Conservation (phyloP, 2,888 invertebrate species). For the Xylota sylvarum region DNA sequence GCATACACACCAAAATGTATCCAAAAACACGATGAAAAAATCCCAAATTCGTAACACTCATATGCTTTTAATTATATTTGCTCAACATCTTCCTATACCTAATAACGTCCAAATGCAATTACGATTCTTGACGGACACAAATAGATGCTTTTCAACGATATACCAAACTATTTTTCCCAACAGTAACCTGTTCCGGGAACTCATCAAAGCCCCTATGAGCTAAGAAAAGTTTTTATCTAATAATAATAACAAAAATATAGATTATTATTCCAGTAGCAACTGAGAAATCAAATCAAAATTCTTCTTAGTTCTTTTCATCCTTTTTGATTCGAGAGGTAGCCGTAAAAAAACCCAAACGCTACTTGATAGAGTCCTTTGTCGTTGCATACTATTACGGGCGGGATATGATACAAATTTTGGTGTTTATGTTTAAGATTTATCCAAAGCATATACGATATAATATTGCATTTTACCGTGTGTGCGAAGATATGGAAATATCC, state of each 20-base stretch:
- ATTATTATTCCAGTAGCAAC: neutral
- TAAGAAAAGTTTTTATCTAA: neutral
- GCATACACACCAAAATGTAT: too few species aligned
- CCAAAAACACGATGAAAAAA: too few species aligned
- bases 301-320: neutral
- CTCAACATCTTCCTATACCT: too few species aligned
- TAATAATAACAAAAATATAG: slow-evolving; percentile 1
- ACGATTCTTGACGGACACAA: neutral
- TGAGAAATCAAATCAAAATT: neutral
- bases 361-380: neutral
- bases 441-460: neutral
- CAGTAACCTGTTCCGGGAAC: neutral
- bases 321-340: neutral
- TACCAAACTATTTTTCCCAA: neutral
- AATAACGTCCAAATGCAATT: neutral
- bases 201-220: neutral
- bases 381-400: neutral
- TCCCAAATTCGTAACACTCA: too few species aligned
- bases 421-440: neutral
- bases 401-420: neutral
- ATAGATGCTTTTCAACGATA: neutral
- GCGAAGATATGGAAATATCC: neutral
- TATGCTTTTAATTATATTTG: neutral
- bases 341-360: neutral
- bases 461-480: neutral